phyloP scores from a whole-genome alignment of 2,888 invertebrate genomes.

The Epiblema foenella region DNA sequence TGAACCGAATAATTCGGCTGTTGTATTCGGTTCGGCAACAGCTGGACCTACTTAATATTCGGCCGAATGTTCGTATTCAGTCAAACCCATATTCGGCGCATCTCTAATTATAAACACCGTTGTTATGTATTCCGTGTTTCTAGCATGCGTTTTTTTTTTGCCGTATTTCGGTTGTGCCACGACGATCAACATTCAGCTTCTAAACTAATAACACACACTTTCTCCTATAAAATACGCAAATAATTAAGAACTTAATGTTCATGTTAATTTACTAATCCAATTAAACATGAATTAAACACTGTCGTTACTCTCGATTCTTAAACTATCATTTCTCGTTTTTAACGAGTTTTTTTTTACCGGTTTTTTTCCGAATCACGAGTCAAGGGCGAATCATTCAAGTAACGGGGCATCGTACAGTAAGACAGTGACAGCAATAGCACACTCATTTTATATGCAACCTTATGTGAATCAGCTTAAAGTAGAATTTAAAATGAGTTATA shows the following conservation, averaged over 20 bases:
- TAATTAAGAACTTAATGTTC: background rate
- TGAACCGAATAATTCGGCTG: too few species aligned
- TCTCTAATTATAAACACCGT: too few species aligned
- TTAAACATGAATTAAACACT: conserved; percentile 5
- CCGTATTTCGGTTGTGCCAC: too few species aligned
- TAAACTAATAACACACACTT: background rate
- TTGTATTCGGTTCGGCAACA: too few species aligned
- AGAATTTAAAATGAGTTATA: background rate
- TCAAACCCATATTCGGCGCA: too few species aligned
- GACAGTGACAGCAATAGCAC: background rate
- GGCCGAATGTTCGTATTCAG: too few species aligned
- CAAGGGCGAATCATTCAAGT: conserved; percentile 22
- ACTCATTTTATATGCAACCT: background rate
- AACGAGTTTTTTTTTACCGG: conserved; percentile 24
- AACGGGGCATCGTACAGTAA: conserved; percentile 13
- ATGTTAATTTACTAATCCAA: background rate
- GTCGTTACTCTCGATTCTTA: background rate
- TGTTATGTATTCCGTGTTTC: too few species aligned
- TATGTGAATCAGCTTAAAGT: background rate
- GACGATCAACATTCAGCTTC: too few species aligned
- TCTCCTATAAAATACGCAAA: too few species aligned
- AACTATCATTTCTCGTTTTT: conserved; percentile 11
- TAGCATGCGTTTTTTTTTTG: too few species aligned
- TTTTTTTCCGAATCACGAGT: conserved; percentile 28
- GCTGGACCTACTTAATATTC: too few species aligned